These are phyloP conservation scores for Anoplius nigerrimus DNA, from an alignment of 2,888 invertebrate genomes.

Conservation along the genomic window DNA sequence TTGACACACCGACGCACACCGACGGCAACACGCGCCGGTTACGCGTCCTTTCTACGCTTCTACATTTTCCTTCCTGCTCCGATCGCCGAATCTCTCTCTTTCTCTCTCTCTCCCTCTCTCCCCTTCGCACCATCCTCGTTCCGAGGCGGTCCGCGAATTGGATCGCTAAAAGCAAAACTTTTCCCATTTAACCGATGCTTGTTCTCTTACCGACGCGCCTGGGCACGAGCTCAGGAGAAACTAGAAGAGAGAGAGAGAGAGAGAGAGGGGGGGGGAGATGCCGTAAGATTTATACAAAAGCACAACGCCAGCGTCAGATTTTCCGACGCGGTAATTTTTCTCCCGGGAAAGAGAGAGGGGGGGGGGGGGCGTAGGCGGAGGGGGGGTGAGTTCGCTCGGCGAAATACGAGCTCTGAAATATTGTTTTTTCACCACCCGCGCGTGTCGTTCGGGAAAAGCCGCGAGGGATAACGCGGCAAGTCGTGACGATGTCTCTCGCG, in stretches of 20 bases:
- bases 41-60: background rate
- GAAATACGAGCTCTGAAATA: slow-evolving; percentile 20
- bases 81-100: no score
- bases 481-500: no score
- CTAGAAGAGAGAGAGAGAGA: slow-evolving; percentile 10
- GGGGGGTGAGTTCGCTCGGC: background rate
- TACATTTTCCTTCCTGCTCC: slow-evolving; percentile 15
- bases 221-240: slow-evolving; percentile 1
- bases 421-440: slow-evolving; percentile 9
- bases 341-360: background rate
- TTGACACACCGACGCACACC: background rate
- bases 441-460: slow-evolving; percentile 2
- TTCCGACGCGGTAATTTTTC: slow-evolving; percentile 42
- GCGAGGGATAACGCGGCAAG: background rate
- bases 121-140: background rate
- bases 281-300: slow-evolving; percentile 16
- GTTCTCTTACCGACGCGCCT: no score
- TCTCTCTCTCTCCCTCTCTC: background rate
- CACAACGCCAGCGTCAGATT: slow-evolving; percentile 39
- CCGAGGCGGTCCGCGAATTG: slow-evolving; percentile 34
- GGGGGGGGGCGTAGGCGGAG: no score
- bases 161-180: slow-evolving; percentile 53
- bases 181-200: slow-evolving; percentile 49
- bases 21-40: no score
- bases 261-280: background rate